phyloP scores from a whole-genome alignment of 2,113 vertebrate species.

The Anthoscopus minutus region DNA sequence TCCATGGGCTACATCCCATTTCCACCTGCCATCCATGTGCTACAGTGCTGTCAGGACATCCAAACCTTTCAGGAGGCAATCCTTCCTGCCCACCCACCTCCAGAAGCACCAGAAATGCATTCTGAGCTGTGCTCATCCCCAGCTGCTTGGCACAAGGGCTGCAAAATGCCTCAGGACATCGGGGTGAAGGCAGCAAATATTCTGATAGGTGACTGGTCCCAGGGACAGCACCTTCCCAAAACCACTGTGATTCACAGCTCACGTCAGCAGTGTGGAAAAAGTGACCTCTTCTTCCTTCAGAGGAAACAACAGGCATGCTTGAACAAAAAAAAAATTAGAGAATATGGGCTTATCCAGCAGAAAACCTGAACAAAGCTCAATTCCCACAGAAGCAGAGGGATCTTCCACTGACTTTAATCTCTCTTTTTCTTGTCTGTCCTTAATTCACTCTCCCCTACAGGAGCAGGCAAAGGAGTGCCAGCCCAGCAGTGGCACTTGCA shows the following conservation, averaged over 20 bases:
- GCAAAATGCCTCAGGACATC: fast-evolving
- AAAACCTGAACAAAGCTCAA: not conserved
- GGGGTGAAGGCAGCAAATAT: not conserved
- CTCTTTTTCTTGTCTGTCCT: not conserved
- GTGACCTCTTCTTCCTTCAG: slow-evolving; percentile 18
- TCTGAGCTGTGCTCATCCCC: not conserved
- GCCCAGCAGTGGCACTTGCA: not conserved
- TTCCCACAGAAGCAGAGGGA: not conserved
- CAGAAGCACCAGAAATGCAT: not conserved
- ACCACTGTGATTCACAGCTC: not conserved
- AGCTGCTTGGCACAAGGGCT: fast-evolving
- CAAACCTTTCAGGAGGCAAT: not conserved
- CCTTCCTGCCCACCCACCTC: not conserved
- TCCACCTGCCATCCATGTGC: not conserved
- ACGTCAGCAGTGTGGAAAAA: not conserved
- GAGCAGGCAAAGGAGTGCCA: fast-evolving
- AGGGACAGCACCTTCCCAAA: not conserved
- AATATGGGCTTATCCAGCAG: not conserved
- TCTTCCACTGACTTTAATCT: not conserved
- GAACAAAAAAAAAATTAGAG: not conserved
- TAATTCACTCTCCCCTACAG: not conserved
- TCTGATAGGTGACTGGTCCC: not conserved
- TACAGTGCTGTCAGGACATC: not conserved
- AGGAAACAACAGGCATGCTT: not conserved
- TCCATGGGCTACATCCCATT: not conserved